A percentile compares a stretch with the other conserved stretches of the same genome.
phyloP scores from a whole-genome alignment of 2,113 vertebrate genomes.

The Cyprinodon variegatus region DNA sequence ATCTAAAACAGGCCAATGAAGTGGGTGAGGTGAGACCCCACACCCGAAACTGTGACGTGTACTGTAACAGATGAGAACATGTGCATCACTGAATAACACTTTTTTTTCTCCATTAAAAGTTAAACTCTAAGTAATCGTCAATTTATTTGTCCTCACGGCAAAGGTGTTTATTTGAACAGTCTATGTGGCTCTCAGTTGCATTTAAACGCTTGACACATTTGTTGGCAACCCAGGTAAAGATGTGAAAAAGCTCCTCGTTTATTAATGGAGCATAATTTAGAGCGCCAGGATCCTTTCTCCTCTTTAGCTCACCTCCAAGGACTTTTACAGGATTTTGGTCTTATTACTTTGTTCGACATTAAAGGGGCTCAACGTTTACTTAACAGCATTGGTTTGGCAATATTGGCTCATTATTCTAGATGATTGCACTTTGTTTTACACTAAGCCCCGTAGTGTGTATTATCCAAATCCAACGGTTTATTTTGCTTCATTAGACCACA shows the following conservation, averaged over 20 bases:
- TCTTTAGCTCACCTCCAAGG: too few species aligned
- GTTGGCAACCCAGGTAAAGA: constrained; percentile 7
- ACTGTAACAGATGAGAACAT: constrained; percentile 1
- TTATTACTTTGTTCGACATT: too few species aligned
- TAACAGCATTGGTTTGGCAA: too few species aligned
- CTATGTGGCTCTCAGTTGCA: constrained; percentile 14
- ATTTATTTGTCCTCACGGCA: constrained; percentile 24
- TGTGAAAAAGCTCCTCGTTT: background rate
- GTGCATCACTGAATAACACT: background rate
- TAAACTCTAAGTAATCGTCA: constrained; percentile 1
- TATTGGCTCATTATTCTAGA: too few species aligned
- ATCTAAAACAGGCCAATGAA: constrained; percentile 51
- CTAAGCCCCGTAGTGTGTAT: too few species aligned
- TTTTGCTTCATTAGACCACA: too few species aligned
- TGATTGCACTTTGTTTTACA: too few species aligned
- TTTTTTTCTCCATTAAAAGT: background rate
- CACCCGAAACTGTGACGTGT: constrained; percentile 43
- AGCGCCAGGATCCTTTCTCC: too few species aligned
- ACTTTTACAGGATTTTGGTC: background rate
- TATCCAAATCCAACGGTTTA: too few species aligned
- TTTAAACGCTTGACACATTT: constrained; percentile 5
- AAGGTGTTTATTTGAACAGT: constrained; percentile 17
- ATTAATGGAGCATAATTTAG: background rate
- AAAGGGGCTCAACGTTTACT: too few species aligned
- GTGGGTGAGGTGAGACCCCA: constrained; percentile 38